Evolutionary conservation across 2,888 invertebrate species (phyloP), one percentile per base, ranked within the genome.

Genomic region (Cantharis flavilabris): DNA sequence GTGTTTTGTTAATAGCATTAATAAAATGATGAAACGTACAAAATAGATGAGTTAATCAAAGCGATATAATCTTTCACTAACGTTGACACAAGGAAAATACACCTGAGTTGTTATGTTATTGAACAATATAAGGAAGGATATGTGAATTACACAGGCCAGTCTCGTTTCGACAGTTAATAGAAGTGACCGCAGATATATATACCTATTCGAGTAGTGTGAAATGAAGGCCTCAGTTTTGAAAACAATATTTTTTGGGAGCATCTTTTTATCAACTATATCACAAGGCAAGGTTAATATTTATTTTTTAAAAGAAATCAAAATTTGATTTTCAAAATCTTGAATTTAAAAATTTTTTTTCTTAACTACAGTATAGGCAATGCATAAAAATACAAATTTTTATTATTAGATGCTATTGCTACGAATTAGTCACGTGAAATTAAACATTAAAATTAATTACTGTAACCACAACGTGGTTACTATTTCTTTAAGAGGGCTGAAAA

Each of bases 81-180:
- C 49, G 49, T 49, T 49, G 49, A 49, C 49, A 49, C n/a, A 67
- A 23, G 26, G 18, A 67, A 67, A 67, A 67, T 67, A 23, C 65
- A 67, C 65, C 65, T 26, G 65, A 16, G 20, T 23, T 67, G 65
- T 49, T n/a, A 26, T 67, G 23, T 23, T 49, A 49, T 75, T 71
- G 65, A 75, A 70, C 74, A 70, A 75, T 75, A 75, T 75, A 75
- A 73, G 70, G 67, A 70, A 65, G 75, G 70, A 70, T 75, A 75
- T 64, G 30, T 23, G 75, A 64, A 75, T 75, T 75, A 71, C 49
- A 49, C 70, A 75, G 71, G 75, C 70, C 75, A 75, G 75, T 75
- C 70, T 71, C 65, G 33, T 49, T 75, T 69, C 71, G 65, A 65
- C 67, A 49, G 49, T 49, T 33, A 30, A 30, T 67, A 72, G 72